phyloP scores from a whole-genome alignment of 2,888 invertebrate species.

The Lepidocyrtinus sp. region DNA sequence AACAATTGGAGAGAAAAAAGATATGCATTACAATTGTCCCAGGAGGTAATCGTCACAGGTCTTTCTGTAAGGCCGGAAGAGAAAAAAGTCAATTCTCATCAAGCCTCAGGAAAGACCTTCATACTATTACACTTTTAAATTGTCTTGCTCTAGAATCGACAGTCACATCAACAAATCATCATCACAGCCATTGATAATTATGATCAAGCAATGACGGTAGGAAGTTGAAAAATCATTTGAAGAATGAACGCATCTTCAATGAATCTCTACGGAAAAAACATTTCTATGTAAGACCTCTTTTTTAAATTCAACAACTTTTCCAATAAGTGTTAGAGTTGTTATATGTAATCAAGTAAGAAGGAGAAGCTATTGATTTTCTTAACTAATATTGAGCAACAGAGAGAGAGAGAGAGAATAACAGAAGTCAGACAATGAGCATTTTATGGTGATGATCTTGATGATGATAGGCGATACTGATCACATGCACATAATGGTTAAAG shows the following conservation, averaged over 20 bases:
- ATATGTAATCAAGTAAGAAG: too few species aligned
- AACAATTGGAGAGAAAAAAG: slow-evolving; percentile 46
- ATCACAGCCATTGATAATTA: not conserved
- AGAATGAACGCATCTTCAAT: not conserved
- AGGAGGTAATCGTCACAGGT: slow-evolving; percentile 4
- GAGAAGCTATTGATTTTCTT: too few species aligned
- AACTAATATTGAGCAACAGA: too few species aligned
- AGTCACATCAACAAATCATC: not conserved
- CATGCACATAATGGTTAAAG: slow-evolving; percentile 14
- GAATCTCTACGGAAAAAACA: not conserved
- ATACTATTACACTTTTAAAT: too few species aligned
- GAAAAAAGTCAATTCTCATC: slow-evolving; percentile 13
- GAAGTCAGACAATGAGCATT: not conserved
- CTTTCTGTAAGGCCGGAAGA: slow-evolving; percentile 6
- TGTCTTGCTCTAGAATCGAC: not conserved
- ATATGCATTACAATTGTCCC: slow-evolving; percentile 2
- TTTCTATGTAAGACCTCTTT: too few species aligned
- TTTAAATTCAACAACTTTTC: too few species aligned
- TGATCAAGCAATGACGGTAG: not conserved
- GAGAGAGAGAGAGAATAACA: not conserved
- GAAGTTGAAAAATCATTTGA: not conserved
- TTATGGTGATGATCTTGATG: slow-evolving; percentile 10
- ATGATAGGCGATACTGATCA: slow-evolving; percentile 11
- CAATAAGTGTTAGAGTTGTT: too few species aligned
- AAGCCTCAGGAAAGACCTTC: not conserved